phyloP scores from a whole-genome alignment of 2,888 invertebrate species.

The Acleris literana region DNA sequence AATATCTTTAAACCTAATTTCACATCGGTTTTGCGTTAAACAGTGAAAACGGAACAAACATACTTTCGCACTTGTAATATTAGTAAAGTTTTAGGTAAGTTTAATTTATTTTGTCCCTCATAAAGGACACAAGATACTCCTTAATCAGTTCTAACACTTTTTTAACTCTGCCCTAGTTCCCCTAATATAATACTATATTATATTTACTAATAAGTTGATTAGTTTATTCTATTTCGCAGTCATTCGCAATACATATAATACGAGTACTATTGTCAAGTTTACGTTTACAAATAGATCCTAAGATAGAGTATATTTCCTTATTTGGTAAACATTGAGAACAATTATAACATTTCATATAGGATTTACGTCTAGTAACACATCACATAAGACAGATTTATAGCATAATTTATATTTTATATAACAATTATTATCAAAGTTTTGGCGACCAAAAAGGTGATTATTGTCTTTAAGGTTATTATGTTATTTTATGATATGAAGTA shows the following conservation, averaged over 20 bases:
- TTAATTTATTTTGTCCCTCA: too few relatives aligned
- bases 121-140: too few relatives aligned
- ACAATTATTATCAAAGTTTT: slow-evolving; percentile 31
- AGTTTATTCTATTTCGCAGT: slow-evolving; percentile 32
- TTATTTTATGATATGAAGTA: slow-evolving; percentile 10
- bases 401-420: slow-evolving; percentile 12
- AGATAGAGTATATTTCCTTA: slow-evolving; percentile 17
- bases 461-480: slow-evolving; percentile 20
- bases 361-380: slow-evolving; percentile 33
- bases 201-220: background rate
- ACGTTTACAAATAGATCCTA: slow-evolving; percentile 18
- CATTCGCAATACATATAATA: slow-evolving; percentile 23
- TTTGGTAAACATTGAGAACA: slow-evolving; percentile 28
- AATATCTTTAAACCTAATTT: background rate
- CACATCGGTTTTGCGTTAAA: background rate
- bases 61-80: too few relatives aligned
- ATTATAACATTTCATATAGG: slow-evolving; percentile 34
- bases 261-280: slow-evolving; percentile 34
- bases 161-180: background rate
- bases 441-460: slow-evolving; percentile 30
- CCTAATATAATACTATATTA: background rate
- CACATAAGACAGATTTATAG: slow-evolving; percentile 28
- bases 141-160: background rate
- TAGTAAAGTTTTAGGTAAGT: too few relatives aligned
- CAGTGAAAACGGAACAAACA: background rate